These are phyloP conservation scores for Polymixis lichenea DNA, from an alignment of 2,888 invertebrate genomes.

Conservation along the genomic window DNA sequence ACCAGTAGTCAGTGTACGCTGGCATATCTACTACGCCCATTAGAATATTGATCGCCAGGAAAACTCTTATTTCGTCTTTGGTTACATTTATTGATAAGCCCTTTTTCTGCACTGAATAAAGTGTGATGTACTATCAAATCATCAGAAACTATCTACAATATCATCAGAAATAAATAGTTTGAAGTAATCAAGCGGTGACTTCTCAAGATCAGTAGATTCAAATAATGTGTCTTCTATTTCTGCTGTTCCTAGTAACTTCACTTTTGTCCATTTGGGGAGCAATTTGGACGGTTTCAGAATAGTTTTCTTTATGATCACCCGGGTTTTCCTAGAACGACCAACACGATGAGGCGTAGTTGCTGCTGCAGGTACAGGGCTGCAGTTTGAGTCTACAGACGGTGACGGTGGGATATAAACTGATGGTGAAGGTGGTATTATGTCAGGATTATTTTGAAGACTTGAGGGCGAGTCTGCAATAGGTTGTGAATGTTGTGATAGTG, in stretches of 20 bases:
- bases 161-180: neutral
- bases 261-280: neutral
- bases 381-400: too few species aligned
- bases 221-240: slow-evolving; percentile 8
- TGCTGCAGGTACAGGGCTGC: too few species aligned
- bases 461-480: neutral
- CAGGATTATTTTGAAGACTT: slow-evolving; percentile 3
- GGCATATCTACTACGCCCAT: slow-evolving; percentile 17
- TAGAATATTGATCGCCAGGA: slow-evolving; percentile 7
- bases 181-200: too few species aligned
- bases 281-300: slow-evolving; percentile 3
- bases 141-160: too few species aligned
- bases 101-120: slow-evolving; percentile 20
- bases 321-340: neutral
- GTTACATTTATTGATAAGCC: slow-evolving; percentile 2
- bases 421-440: slow-evolving; percentile 10
- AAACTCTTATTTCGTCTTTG: slow-evolving; percentile 9
- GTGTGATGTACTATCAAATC: slow-evolving; percentile 23
- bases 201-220: too few species aligned
- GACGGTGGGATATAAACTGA: slow-evolving; percentile 9
- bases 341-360: too few species aligned
- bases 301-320: slow-evolving; percentile 5
- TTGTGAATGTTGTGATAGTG: neutral
- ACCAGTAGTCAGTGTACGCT: slow-evolving; percentile 17
- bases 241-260: slow-evolving; percentile 1